Evolutionary conservation across 1,140 invertebrate genomes (phyloP).

Genomic region (Euura lappo): DNA sequence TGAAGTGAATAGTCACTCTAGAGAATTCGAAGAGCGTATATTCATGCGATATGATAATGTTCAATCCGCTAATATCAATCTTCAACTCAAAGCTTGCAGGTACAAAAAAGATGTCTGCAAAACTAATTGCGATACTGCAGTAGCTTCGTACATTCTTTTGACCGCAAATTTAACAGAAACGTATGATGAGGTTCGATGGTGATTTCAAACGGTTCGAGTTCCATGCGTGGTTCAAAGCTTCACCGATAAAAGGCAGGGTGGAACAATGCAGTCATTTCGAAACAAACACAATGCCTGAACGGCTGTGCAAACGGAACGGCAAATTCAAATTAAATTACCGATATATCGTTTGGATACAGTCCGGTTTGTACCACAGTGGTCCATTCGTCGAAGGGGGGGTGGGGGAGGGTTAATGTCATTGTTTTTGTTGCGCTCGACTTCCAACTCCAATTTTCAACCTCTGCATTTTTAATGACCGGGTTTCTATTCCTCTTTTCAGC

Average conservation of each 20-base stretch:
- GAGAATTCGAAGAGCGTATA: too few relatives aligned
- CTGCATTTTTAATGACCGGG: background rate
- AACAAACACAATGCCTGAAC: conserved; percentile 4
- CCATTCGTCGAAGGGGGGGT: background rate
- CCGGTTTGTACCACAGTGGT: too few relatives aligned
- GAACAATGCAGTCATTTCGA: conserved; percentile 5
- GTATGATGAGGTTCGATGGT: background rate
- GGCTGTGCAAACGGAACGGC: conserved; percentile 4
- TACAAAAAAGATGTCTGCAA: too few relatives aligned
- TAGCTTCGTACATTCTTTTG: too few relatives aligned
- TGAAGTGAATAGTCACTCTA: too few relatives aligned
- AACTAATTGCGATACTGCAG: too few relatives aligned
- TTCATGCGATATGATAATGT: too few relatives aligned
- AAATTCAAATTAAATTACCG: conserved; percentile 7
- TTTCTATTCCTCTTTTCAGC: too few relatives aligned
- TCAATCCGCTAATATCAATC: too few relatives aligned
- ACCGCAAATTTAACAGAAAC: too few relatives aligned
- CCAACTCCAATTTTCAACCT: conserved; percentile 1
- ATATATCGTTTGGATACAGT: background rate
- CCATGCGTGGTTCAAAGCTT: background rate
- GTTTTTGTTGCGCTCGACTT: conserved; percentile 6
- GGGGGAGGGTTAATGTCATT: background rate
- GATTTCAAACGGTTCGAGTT: background rate
- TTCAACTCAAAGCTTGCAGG: too few relatives aligned
- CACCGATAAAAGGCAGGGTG: background rate